These are phyloP conservation scores for Camelus bactrianus DNA, from an alignment of 2,113 vertebrate genomes.

Conservation along the genomic window DNA sequence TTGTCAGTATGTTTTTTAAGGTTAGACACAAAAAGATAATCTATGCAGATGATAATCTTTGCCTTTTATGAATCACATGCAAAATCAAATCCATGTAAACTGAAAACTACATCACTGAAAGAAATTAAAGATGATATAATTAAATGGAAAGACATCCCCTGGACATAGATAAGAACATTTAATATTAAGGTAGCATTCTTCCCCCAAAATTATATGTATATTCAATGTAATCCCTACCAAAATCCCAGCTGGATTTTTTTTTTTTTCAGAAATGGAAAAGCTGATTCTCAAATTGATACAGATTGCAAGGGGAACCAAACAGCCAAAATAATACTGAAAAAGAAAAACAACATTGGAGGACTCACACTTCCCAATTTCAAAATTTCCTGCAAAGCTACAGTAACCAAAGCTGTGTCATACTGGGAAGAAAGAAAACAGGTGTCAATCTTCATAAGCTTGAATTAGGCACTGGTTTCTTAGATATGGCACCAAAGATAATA, in stretches of 20 bases:
- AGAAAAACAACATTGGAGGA: neutral
- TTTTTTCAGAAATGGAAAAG: neutral
- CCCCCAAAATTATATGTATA: neutral
- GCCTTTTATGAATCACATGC: neutral
- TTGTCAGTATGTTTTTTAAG: conserved; percentile 4
- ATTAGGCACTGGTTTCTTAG: neutral
- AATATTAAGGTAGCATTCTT: neutral
- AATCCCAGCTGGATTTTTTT: neutral
- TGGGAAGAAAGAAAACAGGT: neutral
- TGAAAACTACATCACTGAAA: neutral
- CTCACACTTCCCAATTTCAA: neutral
- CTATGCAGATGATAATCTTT: neutral
- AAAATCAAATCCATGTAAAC: neutral
- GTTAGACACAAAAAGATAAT: neutral
- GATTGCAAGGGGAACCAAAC: neutral
- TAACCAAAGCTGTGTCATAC: neutral
- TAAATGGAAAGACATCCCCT: neutral
- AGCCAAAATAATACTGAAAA: neutral
- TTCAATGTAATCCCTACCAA: neutral
- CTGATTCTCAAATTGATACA: neutral
- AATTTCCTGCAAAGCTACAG: neutral
- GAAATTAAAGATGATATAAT: neutral
- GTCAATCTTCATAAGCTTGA: neutral
- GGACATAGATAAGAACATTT: neutral
- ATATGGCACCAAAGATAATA: neutral